Evolutionary conservation across 1,140 invertebrate genomes (phyloP).

Genomic region (Cotesia typhae): DNA sequence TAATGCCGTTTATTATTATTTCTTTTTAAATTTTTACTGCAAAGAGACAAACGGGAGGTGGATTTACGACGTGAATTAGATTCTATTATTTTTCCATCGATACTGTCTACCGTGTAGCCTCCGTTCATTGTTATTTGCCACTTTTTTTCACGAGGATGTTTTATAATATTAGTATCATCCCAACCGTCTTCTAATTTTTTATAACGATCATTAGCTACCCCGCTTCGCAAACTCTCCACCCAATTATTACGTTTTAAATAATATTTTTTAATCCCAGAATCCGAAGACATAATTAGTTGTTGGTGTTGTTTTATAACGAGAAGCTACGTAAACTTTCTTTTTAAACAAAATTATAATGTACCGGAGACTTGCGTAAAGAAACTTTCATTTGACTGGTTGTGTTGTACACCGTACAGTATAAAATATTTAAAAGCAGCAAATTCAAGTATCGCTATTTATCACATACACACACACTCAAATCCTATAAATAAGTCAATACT

Average conservation of each 20-base stretch:
- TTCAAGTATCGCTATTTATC: no score
- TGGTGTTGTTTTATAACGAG: no score
- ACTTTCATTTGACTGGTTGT: no score
- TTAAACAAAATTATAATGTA: no score
- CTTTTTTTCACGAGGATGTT: slow-evolving; percentile 52
- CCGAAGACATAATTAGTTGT: neutral
- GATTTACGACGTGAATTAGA: neutral
- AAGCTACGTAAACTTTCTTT: no score
- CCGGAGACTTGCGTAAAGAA: no score
- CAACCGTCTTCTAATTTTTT: slow-evolving; percentile 59
- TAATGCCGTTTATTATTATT: slow-evolving; percentile 39
- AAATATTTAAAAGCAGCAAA: no score
- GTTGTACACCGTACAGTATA: no score
- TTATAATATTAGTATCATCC: slow-evolving; percentile 58
- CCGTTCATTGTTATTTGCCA: slow-evolving; percentile 55
- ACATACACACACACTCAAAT: no score
- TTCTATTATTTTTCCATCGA: neutral
- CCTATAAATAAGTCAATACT: no score
- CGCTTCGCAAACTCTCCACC: slow-evolving; percentile 54
- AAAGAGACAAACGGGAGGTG: slow-evolving; percentile 19
- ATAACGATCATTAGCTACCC: slow-evolving; percentile 48
- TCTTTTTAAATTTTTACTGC: slow-evolving; percentile 30
- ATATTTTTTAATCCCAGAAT: slow-evolving; percentile 24
- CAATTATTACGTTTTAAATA: slow-evolving; percentile 63
- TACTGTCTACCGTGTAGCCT: neutral